Evolutionary conservation across 1,140 invertebrate genomes (phyloP).

Genomic region (Dendrolimus punctatus): DNA sequence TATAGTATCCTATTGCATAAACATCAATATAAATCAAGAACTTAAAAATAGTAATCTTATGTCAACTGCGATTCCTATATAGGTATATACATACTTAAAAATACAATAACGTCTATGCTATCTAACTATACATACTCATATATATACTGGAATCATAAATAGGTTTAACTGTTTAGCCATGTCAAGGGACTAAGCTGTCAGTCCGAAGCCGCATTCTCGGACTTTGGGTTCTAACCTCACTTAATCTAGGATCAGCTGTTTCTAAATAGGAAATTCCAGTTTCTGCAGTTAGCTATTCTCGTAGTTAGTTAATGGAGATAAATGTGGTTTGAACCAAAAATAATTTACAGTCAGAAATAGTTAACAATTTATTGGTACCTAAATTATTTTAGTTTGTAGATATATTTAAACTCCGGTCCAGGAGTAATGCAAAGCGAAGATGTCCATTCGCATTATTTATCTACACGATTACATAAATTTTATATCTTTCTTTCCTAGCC

Average conservation of each 20-base stretch:
- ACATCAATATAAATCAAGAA: no score
- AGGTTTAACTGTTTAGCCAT: neutral
- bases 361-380: neutral
- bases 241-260: conserved; percentile 5
- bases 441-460: no score
- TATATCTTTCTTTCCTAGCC: no score
- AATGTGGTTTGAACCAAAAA: neutral
- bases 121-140: no score
- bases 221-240: conserved; percentile 1
- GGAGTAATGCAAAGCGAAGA: no score
- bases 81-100: neutral
- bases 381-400: neutral
- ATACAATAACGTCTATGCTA: no score
- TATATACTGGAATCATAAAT: neutral
- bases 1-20: no score
- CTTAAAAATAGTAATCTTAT: no score
- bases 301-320: neutral
- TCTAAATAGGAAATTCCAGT: conserved; percentile 1
- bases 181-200: conserved; percentile 2
- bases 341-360: neutral
- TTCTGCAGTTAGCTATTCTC: neutral
- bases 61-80: no score
- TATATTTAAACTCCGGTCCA: no score
- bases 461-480: no score
- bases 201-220: conserved; percentile 3